phyloP scores from a whole-genome alignment of 2,797 vertebrate genomes.

The Loris lydekkerianus region DNA sequence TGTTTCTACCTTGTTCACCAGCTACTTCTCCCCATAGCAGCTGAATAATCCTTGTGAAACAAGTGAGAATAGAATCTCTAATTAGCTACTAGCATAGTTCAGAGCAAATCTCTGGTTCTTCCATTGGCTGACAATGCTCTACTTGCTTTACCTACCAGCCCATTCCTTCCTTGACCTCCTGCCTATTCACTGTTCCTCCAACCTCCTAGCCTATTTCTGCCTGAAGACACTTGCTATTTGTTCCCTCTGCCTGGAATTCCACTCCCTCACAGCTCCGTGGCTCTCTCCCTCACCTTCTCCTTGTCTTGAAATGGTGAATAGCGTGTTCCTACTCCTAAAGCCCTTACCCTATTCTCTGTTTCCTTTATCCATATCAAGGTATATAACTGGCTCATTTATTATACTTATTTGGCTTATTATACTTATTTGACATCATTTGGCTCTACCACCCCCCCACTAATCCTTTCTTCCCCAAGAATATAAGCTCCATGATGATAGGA shows the following conservation, averaged over 20 bases:
- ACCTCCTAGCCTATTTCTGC: neutral
- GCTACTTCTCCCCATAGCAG: neutral
- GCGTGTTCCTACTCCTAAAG: neutral
- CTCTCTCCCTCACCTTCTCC: neutral
- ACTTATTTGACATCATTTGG: neutral
- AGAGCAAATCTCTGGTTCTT: neutral
- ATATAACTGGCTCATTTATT: neutral
- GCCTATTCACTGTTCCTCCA: neutral
- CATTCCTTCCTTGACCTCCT: neutral
- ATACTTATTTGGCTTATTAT: neutral
- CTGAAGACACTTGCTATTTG: neutral
- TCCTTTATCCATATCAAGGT: neutral
- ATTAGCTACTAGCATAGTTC: neutral
- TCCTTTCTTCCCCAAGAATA: neutral
- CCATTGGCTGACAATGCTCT: neutral
- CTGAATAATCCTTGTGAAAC: neutral
- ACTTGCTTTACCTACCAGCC: neutral
- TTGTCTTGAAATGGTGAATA: neutral
- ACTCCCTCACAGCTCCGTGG: neutral
- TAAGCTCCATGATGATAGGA: neutral
- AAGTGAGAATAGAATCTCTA: neutral
- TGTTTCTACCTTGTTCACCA: neutral
- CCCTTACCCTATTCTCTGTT: neutral
- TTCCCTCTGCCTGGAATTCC: neutral
- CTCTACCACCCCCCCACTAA: neutral